phyloP scores from a whole-genome alignment of 2,888 invertebrate genomes.

The Koerneria pararmatus region DNA sequence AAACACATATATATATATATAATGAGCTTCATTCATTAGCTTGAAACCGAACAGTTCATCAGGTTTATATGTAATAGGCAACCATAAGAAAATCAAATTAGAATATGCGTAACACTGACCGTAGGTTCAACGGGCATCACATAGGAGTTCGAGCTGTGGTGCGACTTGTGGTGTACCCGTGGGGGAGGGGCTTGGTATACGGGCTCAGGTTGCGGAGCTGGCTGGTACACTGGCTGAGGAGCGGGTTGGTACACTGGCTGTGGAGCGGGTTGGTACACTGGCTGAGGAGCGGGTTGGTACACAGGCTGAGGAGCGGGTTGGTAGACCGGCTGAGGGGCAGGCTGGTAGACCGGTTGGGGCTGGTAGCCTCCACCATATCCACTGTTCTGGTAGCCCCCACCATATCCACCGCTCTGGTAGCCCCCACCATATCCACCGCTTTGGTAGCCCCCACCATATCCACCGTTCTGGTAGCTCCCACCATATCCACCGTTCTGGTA shows the following conservation, averaged over 20 bases:
- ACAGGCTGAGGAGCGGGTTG: background rate
- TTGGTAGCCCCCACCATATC: background rate
- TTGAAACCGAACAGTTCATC: no score
- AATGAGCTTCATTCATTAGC: no score
- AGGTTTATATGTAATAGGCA: no score
- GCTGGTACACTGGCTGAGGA: background rate
- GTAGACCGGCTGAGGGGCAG: background rate
- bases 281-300: background rate
- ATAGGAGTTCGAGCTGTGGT: conserved; percentile 4
- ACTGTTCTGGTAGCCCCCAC: background rate
- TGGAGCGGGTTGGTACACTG: background rate
- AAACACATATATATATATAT: no score
- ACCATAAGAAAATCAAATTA: no score
- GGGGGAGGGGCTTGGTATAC: background rate
- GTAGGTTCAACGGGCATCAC: background rate
- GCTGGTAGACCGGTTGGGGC: no score
- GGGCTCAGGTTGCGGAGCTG: background rate
- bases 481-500: background rate
- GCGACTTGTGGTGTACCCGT: background rate
- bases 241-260: background rate
- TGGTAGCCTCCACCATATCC: background rate
- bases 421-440: background rate
- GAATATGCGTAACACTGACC: no score
- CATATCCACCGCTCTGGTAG: background rate
- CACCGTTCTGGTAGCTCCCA: background rate